These are phyloP conservation scores for Lordiphosa clarofinis DNA, from an alignment of 1,140 invertebrate genomes.

Conservation along the genomic window DNA sequence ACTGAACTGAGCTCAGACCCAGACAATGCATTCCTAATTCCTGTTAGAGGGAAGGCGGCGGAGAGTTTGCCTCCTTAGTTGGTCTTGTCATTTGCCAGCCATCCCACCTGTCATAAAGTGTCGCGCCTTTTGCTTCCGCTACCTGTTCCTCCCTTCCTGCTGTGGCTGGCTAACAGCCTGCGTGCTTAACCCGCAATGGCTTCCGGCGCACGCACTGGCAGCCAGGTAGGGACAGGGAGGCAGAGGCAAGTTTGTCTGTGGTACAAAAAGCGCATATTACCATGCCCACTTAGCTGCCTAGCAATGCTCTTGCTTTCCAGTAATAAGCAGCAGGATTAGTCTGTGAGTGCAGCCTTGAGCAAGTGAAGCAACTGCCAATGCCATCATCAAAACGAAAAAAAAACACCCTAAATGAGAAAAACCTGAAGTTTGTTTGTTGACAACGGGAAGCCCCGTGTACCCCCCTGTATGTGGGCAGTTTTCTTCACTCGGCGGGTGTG, in stretches of 20 bases:
- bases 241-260: constrained; percentile 36
- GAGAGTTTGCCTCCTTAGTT: neutral
- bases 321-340: constrained; percentile 58
- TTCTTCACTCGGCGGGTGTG: constrained; percentile 20
- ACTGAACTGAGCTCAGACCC: constrained; percentile 6
- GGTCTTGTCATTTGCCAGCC: constrained; percentile 26
- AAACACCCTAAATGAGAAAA: constrained; percentile 1
- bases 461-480: neutral
- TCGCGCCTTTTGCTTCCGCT: constrained; percentile 53
- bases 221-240: constrained; percentile 14
- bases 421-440: constrained; percentile 6
- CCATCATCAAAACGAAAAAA: constrained; percentile 9
- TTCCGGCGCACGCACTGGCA: constrained; percentile 56
- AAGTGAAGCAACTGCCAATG: constrained; percentile 27
- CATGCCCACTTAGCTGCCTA: constrained; percentile 38
- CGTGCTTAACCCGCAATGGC: constrained; percentile 64
- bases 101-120: constrained; percentile 59
- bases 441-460: neutral
- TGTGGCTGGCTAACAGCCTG: constrained; percentile 15
- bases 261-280: constrained; percentile 53
- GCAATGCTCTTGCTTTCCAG: constrained; percentile 27
- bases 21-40: constrained; percentile 72
- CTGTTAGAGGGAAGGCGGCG: constrained; percentile 15
- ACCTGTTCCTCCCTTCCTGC: constrained; percentile 8
- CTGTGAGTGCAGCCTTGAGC: constrained; percentile 32